Evolutionary conservation across 2,888 invertebrate species (phyloP).

Genomic region (Drosophila fungiperda): DNA sequence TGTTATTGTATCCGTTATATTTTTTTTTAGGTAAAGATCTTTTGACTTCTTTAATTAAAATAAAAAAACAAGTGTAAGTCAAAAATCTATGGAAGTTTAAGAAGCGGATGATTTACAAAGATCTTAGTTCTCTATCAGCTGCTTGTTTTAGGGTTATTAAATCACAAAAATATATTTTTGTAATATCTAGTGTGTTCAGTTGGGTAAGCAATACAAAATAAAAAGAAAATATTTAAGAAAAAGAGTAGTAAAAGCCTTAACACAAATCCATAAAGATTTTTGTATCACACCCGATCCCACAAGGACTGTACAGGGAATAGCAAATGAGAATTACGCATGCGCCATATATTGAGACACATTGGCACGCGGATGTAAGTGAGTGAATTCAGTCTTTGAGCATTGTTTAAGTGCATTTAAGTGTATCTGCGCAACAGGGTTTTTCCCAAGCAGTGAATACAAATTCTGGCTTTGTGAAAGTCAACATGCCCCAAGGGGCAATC

Average conservation of each 20-base stretch:
- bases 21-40: not conserved
- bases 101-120: not conserved
- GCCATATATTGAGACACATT: constrained; percentile 36
- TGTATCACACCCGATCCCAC: not conserved
- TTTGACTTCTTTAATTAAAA: not conserved
- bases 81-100: not conserved
- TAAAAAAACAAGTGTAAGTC: not conserved
- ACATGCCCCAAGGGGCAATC: constrained; percentile 41
- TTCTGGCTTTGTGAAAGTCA: constrained; percentile 73
- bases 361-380: constrained; percentile 64
- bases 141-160: not conserved
- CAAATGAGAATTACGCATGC: constrained; percentile 57
- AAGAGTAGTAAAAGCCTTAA: not conserved
- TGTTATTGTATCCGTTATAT: not conserved
- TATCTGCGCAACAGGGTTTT: constrained; percentile 52
- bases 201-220: not conserved
- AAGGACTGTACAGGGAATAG: constrained; percentile 7
- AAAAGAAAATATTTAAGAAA: not conserved
- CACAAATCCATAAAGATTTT: not conserved
- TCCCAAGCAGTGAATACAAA: constrained; percentile 38
- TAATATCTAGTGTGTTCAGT: not conserved
- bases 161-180: not conserved
- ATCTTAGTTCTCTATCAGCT: not conserved
- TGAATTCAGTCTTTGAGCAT: constrained; percentile 22
- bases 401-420: constrained; percentile 24